A percentile compares a stretch with the other conserved stretches of the same genome.
These are phyloP conservation scores for Cyclophora punctaria DNA, from an alignment of 2,888 invertebrate genomes.

Conservation along the genomic window DNA sequence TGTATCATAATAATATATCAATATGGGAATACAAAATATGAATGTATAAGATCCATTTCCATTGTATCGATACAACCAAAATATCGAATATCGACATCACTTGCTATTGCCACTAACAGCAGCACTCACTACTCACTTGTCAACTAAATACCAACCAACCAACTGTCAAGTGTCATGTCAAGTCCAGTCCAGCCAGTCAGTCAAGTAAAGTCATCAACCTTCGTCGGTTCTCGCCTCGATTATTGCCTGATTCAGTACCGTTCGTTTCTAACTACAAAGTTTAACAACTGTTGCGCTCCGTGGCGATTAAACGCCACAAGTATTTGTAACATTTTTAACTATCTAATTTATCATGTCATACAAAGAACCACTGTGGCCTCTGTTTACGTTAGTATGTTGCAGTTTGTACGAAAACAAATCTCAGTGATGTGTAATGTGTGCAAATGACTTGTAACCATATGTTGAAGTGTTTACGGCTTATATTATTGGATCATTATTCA, in stretches of 20 bases:
- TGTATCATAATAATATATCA: too few species aligned
- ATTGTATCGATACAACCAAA: too few species aligned
- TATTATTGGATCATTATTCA: too few species aligned
- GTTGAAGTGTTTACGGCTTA: slow-evolving; percentile 44
- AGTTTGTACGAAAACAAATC: slow-evolving; percentile 25
- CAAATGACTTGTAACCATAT: slow-evolving; percentile 68
- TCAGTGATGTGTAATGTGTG: slow-evolving; percentile 59
- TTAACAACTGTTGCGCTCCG: slow-evolving; percentile 39
- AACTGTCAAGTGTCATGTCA: too few species aligned
- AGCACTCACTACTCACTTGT: too few species aligned
- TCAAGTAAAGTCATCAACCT: slow-evolving; percentile 27
- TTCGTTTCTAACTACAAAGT: slow-evolving; percentile 39
- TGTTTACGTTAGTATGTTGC: slow-evolving; percentile 30
- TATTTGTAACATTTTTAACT: too few species aligned
- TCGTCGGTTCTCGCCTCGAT: slow-evolving; percentile 27
- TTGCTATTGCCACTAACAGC: too few species aligned
- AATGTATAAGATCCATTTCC: too few species aligned
- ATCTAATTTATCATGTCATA: too few species aligned
- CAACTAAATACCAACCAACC: too few species aligned
- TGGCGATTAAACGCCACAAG: slow-evolving; percentile 28
- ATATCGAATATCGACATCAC: too few species aligned
- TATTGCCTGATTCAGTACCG: slow-evolving; percentile 24
- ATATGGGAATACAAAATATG: too few species aligned
- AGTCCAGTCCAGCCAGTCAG: slow-evolving; percentile 15
- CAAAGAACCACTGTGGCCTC: slow-evolving; percentile 8